These are phyloP conservation scores for Mus musculus DNA, from an alignment of 2,113 vertebrate genomes.

Conservation along the genomic window GRCm39 chr9:98527001-98527500, in stretches of 20 bases:
- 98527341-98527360: neutral
- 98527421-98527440: neutral
- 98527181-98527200: rapidly evolving
- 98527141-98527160: neutral
- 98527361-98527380: neutral
- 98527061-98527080: neutral
- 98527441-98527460: rapidly evolving
- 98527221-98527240: neutral
- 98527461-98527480: neutral
- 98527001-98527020: neutral
- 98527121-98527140: neutral
- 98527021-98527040: too few species aligned
- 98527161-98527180: neutral
- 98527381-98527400: neutral
- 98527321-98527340: rapidly evolving
- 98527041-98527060: rapidly evolving
- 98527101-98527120: neutral
- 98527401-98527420: neutral
- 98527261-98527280: neutral
- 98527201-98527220: neutral
- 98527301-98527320: neutral
- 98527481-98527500: neutral
- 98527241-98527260: neutral
- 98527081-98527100: neutral
- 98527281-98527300: neutral